Evolutionary conservation across 37 sponge, comb jelly and placozoan species (phyloP), one percentile per base, ranked within the genome.

Genomic region (Petrosia ficiformis): DNA sequence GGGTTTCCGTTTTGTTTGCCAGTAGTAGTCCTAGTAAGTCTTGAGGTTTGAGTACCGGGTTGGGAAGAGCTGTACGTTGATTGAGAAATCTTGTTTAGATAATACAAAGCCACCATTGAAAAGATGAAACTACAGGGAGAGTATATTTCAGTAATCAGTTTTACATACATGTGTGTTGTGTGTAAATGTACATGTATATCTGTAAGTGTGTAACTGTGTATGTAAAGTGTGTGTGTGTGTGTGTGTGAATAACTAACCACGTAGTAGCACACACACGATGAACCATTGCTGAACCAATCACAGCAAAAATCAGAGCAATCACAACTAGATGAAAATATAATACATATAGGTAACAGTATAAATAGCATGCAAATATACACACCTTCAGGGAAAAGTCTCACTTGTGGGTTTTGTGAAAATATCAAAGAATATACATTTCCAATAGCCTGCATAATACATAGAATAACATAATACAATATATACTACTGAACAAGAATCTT

Each of bases 251-350:
- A 28, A 66, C 89, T 32, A 72, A 92, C 92, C 95, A 94, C 0
- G 85, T 85, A 26, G 95, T 87, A 22, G 85, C 88, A 72, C 81
- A 90, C 31, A 94, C 89, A 40, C 95, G 63, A 60, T 94, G 95
- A 14, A 94, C 89, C 31, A 80, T 39, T 4, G 72, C 95, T 1
- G 92, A 84, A 39, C 70, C 92, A 16, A 80, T 48, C 65, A 81
- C 78, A 10, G 95, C 41, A 0, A 76, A 59, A 0, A 84, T 25
- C 1, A 93, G 63, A 40, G 84, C 82, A 22, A 52, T 52, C 6
- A 78, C 14, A 30, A 90, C 94, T 88, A 57, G 39, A 24, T 26
- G 58, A 69, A 11, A 64, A 40, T 2, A 64, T 16, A 67, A 21
- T 30, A 29, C 19, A 29, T 2, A 11, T 25, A 22, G 44, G 21